Percentiles rank a stretch among this genome's conserved stretches.
phyloP scores from a whole-genome alignment of 2,888 invertebrate species.

The Cerceris rybyensis region DNA sequence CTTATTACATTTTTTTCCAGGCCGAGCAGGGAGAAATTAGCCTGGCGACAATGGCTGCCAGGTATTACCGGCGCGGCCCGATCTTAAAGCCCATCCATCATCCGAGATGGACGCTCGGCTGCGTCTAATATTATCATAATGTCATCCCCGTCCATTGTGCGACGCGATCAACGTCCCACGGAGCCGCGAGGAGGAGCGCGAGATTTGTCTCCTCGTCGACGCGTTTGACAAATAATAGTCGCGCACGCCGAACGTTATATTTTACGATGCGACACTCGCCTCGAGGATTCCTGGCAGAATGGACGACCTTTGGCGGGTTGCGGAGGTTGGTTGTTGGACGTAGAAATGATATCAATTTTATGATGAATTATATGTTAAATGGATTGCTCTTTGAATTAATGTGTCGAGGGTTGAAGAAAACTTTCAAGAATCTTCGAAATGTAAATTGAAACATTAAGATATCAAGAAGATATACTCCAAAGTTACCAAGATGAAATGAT shows the following conservation, averaged over 20 bases:
- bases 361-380: not conserved
- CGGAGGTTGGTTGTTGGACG: not conserved
- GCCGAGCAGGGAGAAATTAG: conserved; percentile 60
- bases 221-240: conserved; percentile 62
- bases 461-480: no score
- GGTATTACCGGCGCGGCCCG: conserved; percentile 62
- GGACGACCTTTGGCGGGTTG: not conserved
- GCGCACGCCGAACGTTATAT: conserved; percentile 30
- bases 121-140: conserved; percentile 74
- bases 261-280: conserved; percentile 7
- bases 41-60: conserved; percentile 63
- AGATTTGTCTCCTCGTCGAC: conserved; percentile 59
- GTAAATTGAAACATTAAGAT: no score
- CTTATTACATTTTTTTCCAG: conserved; percentile 59
- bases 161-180: conserved; percentile 59
- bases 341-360: no score
- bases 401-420: no score
- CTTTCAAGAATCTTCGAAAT: no score
- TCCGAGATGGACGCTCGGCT: conserved; percentile 50
- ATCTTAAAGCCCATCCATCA: conserved; percentile 71
- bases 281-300: not conserved
- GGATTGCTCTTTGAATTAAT: no score
- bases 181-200: conserved; percentile 41
- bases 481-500: no score
- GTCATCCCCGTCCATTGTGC: conserved; percentile 65